A percentile compares a stretch with the other conserved stretches of the same genome.
Evolutionary conservation across 2,113 vertebrate species (phyloP).

Genomic region (Actenoides hombroni): DNA sequence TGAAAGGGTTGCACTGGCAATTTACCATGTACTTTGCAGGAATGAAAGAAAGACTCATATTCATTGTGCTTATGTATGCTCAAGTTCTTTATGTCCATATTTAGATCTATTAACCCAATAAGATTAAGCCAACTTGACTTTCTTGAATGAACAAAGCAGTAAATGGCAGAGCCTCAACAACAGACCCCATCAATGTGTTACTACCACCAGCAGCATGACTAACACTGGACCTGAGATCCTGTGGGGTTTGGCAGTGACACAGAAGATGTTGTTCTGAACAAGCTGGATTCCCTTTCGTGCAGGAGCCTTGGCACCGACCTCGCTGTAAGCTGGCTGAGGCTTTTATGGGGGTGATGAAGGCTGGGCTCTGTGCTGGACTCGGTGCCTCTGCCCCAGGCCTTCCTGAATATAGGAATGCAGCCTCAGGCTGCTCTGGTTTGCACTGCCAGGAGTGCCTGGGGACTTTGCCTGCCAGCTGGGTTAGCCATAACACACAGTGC

Average conservation of each 20-base stretch:
- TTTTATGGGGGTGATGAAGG: not conserved
- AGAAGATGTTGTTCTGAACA: not conserved
- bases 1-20: constrained; percentile 30
- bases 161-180: constrained; percentile 22
- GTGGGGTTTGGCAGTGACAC: constrained; percentile 35
- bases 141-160: constrained; percentile 17
- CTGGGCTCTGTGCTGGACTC: not conserved
- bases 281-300: not conserved
- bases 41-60: constrained; percentile 40
- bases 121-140: constrained; percentile 48
- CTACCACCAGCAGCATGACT: constrained; percentile 9
- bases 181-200: constrained; percentile 14
- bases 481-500: constrained; percentile 36
- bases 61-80: constrained; percentile 34
- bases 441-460: not conserved
- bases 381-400: not conserved
- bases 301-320: constrained; percentile 27
- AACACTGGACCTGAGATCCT: not conserved
- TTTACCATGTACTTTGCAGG: not conserved
- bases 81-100: constrained; percentile 44
- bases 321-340: not conserved
- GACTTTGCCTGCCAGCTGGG: not conserved
- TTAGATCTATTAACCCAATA: constrained; percentile 35
- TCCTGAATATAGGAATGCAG: not conserved
- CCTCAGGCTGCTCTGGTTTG: not conserved